These are phyloP conservation scores for Conus ventricosus DNA, from an alignment of 1,140 invertebrate genomes.

Conservation along the genomic window DNA sequence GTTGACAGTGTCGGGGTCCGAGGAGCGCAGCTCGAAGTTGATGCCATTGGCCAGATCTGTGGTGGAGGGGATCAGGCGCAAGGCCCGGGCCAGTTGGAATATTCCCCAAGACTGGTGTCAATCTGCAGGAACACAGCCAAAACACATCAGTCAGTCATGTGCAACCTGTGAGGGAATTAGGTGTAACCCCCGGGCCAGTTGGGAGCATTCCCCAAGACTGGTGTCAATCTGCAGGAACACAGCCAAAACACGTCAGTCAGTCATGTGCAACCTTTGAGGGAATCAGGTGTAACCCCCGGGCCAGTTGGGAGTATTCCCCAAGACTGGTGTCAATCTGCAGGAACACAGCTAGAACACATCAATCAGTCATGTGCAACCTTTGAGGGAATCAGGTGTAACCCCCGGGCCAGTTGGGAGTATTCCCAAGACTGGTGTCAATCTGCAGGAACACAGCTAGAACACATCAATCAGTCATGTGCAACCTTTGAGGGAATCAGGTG, in stretches of 20 bases:
- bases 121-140: constrained; percentile 18
- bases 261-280: no score
- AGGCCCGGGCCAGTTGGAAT: constrained; percentile 57
- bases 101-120: constrained; percentile 53
- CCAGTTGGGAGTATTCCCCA: no score
- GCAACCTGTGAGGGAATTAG: constrained; percentile 53
- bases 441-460: no score
- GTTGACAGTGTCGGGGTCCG: constrained; percentile 31
- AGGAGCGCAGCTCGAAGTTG: constrained; percentile 61
- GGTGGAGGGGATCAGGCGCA: constrained; percentile 61
- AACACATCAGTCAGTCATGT: neutral
- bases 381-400: no score
- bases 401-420: no score
- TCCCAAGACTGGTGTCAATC: no score
- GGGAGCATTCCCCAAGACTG: constrained; percentile 58
- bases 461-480: no score
- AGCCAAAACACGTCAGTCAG: neutral
- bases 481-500: no score
- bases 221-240: constrained; percentile 41
- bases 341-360: no score
- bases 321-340: no score
- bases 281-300: no score
- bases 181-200: constrained; percentile 57
- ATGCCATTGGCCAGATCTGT: constrained; percentile 62
- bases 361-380: no score